Base-by-base conservation (phyloP, 2,797 vertebrate species). In the Diceros bicornis region DNA sequence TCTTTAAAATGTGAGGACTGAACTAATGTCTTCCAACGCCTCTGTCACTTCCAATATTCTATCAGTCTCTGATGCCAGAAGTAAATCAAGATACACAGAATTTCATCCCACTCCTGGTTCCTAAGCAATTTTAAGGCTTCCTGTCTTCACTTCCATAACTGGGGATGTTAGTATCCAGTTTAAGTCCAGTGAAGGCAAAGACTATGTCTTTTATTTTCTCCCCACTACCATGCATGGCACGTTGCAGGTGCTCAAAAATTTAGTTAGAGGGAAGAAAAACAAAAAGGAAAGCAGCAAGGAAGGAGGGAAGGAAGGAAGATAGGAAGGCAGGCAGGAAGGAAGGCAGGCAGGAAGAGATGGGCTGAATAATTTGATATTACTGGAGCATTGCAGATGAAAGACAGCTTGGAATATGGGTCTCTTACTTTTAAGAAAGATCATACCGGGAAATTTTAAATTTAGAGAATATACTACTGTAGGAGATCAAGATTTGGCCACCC, bases 391-490 rank as follows among this genome's bases (percentile, higher is more conserved):
- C 50, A 44, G 66, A 72, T 84, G 4, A 89, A 95, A 86, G 69
- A 69, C 74, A 87, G 52, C 47, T 77, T 86, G 14, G 11, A 84
- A 92, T 50, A 90, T 11, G 11, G 3, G 52, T 69, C 69, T 87
- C 57, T 62, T 79, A 77, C 44, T 89, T 89, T 72, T 82, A 91
- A 89, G 25, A 68, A 90, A 95, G 32, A 84, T 37, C 8, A 61
- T 37, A 87, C 57, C 47, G 85, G 27, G 74, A 87, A 90, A 74
- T 59, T 69, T 88, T 59, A 90, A 84, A 50, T 84, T 94, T 29
- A 87, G 14, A 96, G 34, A 85, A 37, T 92, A 61, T 62, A 87
- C 17, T 81, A 41, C 5, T 41, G 41, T 41, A 41, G 41, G 41
- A 41, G 41, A 41, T 41, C 41, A 41, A 41, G 41, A 41, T 41